phyloP scores from a whole-genome alignment of 2,113 vertebrate species.

The Lanius collurio region DNA sequence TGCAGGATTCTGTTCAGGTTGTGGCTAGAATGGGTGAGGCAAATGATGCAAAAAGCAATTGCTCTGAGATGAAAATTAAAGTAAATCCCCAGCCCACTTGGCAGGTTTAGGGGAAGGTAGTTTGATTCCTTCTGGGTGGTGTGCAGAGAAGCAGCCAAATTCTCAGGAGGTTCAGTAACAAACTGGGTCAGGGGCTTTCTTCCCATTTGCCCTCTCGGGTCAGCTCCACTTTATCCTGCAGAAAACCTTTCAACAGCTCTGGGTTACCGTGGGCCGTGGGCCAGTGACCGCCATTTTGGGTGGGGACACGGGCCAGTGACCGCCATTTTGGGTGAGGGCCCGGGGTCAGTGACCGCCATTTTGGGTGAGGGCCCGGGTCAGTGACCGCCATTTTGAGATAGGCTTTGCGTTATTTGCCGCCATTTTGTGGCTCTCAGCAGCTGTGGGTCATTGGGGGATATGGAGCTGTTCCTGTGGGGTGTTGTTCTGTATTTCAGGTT shows the following conservation, averaged over 20 bases:
- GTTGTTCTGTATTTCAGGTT: rapidly evolving
- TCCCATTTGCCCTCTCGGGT: too few species aligned
- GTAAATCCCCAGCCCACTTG: too few species aligned
- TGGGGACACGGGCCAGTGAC: too few species aligned
- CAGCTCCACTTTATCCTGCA: rapidly evolving
- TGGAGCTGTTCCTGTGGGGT: neutral
- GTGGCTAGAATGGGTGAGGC: neutral
- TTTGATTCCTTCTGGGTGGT: neutral
- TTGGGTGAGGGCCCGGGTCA: rapidly evolving
- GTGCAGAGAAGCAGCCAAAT: neutral
- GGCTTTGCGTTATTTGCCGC: rapidly evolving
- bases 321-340: too few species aligned
- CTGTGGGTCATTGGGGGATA: neutral
- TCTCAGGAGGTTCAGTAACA: neutral
- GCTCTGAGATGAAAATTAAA: neutral
- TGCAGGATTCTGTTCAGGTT: neutral
- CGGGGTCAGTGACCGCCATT: rapidly evolving
- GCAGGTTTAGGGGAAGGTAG: too few species aligned
- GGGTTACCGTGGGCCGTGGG: rapidly evolving
- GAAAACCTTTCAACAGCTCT: neutral
- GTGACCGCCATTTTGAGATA: too few species aligned
- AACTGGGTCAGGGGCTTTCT: neutral
- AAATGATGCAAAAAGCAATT: neutral
- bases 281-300: too few species aligned
- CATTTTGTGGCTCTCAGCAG: neutral